Evolutionary conservation across 2,797 vertebrate genomes (phyloP).

Genomic region (Malurus leucopterus): DNA sequence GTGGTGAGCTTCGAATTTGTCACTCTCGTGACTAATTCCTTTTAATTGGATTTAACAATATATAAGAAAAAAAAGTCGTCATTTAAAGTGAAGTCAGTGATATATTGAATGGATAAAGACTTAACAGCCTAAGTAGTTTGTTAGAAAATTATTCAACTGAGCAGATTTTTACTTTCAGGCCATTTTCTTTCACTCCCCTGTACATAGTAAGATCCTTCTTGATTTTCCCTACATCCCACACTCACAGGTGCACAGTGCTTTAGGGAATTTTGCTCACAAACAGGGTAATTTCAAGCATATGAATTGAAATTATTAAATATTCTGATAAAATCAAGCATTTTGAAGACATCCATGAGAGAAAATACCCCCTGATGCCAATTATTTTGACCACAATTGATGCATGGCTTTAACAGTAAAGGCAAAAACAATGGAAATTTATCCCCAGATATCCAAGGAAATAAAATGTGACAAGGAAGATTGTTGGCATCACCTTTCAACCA

Average conservation of each 20-base stretch:
- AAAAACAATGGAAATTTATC: neutral
- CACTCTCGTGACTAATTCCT: conserved; percentile 24
- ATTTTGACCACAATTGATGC: neutral
- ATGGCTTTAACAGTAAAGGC: neutral
- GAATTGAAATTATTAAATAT: neutral
- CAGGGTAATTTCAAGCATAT: accelerated
- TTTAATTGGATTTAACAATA: conserved; percentile 43
- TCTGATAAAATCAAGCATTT: neutral
- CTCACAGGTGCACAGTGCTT: neutral
- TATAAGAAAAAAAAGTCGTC: neutral
- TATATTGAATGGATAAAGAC: conserved; percentile 8
- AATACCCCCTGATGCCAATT: neutral
- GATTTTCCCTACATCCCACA: neutral
- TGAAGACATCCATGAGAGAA: neutral
- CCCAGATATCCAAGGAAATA: neutral
- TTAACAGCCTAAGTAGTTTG: neutral
- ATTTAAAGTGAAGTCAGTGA: conserved; percentile 4
- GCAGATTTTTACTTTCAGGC: neutral
- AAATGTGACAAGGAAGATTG: neutral
- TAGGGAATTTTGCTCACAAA: neutral
- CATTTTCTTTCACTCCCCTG: neutral
- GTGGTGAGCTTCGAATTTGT: conserved; percentile 24
- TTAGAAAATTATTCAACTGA: neutral
- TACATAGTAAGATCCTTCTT: neutral
- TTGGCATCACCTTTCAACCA: neutral